Evolutionary conservation across 1,140 invertebrate genomes (phyloP).

Genomic region (Akabosia matsudoensis): DNA sequence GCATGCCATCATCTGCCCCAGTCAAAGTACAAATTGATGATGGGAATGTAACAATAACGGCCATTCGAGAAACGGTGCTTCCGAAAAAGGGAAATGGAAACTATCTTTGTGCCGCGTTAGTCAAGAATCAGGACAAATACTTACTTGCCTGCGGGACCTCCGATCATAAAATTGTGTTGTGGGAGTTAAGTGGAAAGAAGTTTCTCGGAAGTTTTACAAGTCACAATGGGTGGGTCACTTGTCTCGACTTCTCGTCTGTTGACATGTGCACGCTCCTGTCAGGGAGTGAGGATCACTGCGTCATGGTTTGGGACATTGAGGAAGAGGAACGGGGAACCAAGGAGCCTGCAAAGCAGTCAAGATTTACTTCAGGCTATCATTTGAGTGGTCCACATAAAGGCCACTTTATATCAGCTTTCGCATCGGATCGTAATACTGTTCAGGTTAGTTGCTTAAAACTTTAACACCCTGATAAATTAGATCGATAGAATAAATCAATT

Average conservation of each 20-base stretch:
- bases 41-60: constrained; percentile 23
- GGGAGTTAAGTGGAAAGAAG: constrained; percentile 21
- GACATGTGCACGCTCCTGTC: constrained; percentile 37
- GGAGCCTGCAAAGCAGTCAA: constrained; percentile 25
- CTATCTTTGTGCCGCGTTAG: constrained; percentile 34
- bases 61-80: constrained; percentile 30
- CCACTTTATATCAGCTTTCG: constrained; percentile 39
- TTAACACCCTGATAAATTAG: too few species aligned
- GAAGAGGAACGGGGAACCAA: constrained; percentile 35
- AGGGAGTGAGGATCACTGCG: constrained; percentile 43
- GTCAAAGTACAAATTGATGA: constrained; percentile 26
- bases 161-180: constrained; percentile 40
- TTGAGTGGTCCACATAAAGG: not conserved
- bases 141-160: constrained; percentile 43
- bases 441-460: constrained; percentile 29
- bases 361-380: constrained; percentile 28
- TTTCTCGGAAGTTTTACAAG: constrained; percentile 40
- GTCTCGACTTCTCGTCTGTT: constrained; percentile 41
- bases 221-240: constrained; percentile 43
- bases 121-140: constrained; percentile 20
- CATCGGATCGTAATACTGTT: constrained; percentile 36
- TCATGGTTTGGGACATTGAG: constrained; percentile 44
- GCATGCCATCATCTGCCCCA: not conserved
- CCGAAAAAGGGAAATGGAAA: constrained; percentile 27
- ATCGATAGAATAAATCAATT: not conserved